Conservation (phyloP, 1,140 invertebrate genomes). For the Brachionus koreanus region DNA sequence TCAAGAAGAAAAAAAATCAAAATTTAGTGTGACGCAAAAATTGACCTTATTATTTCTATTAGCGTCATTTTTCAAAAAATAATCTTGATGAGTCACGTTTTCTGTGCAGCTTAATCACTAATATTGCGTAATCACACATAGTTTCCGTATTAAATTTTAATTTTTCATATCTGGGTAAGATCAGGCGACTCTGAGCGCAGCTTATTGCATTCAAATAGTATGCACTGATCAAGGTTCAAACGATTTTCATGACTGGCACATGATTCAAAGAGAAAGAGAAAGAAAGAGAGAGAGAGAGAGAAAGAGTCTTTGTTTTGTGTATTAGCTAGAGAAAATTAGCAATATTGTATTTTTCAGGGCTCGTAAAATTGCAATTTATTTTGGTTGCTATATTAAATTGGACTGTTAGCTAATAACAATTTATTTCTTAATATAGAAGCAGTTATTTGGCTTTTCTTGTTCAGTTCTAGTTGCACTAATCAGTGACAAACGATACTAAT, state of each 20-base stretch:
- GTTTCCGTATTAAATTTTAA: not conserved
- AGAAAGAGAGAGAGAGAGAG: too few species aligned
- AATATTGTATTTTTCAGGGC: too few species aligned
- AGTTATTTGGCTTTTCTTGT: not conserved
- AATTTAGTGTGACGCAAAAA: not conserved
- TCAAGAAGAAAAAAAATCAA: too few species aligned
- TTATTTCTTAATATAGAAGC: not conserved
- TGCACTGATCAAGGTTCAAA: too few species aligned
- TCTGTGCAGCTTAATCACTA: not conserved
- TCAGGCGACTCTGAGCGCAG: not conserved
- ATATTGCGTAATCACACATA: not conserved
- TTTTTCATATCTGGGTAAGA: not conserved
- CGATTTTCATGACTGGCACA: too few species aligned
- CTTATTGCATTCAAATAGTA: not conserved
- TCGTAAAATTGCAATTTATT: not conserved
- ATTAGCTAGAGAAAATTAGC: too few species aligned
- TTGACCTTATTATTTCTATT: not conserved
- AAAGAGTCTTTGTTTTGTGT: too few species aligned
- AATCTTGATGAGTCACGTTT: not conserved
- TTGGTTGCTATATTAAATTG: not conserved
- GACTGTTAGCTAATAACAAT: not conserved
- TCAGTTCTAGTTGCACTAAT: not conserved
- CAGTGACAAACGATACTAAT: not conserved
- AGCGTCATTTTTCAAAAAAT: not conserved
- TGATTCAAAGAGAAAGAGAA: too few species aligned